Base-by-base conservation (phyloP, 1,140 invertebrate species). In the Bactericera cockerelli region DNA sequence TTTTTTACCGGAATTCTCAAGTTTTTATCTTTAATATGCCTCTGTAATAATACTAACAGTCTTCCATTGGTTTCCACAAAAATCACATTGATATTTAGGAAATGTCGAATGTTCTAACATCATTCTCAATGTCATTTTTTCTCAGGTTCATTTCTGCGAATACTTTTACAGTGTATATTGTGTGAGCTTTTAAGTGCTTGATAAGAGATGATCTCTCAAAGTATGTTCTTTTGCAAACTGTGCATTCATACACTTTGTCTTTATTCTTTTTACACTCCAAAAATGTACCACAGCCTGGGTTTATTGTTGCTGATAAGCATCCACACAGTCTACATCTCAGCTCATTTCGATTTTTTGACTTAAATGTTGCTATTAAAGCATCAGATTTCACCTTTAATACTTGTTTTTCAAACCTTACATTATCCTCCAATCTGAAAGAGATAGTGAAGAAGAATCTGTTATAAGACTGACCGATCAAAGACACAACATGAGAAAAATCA, bases 191-290 rank as follows among this genome's bases (percentile, higher is more conserved):
- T n/a, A n/a, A n/a, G n/a, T n/a, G n/a, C n/a, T n/a, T n/a, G n/a
- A n/a, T n/a, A n/a, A n/a, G n/a, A n/a, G n/a, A n/a, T n/a, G n/a
- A n/a, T n/a, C n/a, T n/a, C n/a, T n/a, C n/a, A n/a, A n/a, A n/a
- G n/a, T n/a, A n/a, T 36, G 10, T 10, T 49, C 19, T 49, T 6
- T 22, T 22, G 19, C 42, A 49, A 16, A n/a, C 4, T 3, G 42
- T 6, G 19, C 42, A 49, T 22, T 49, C 42, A 16, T 10, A 49
- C 22, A 49, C 42, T 49, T 49, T 49, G 4, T 6, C 4, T 49
- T 49, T 4, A 49, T 16, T n/a, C n/a, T n/a, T 49, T 49, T 49
- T 49, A 49, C 42, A 49, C 19, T 49, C 42, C n/a, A 49, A 16
- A 10, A 49, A 49, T 49, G 42, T 19, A 49, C 19, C 8, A 10